Evolutionary conservation across 1,140 invertebrate genomes (phyloP).

Genomic region (Caerostris darwini): DNA sequence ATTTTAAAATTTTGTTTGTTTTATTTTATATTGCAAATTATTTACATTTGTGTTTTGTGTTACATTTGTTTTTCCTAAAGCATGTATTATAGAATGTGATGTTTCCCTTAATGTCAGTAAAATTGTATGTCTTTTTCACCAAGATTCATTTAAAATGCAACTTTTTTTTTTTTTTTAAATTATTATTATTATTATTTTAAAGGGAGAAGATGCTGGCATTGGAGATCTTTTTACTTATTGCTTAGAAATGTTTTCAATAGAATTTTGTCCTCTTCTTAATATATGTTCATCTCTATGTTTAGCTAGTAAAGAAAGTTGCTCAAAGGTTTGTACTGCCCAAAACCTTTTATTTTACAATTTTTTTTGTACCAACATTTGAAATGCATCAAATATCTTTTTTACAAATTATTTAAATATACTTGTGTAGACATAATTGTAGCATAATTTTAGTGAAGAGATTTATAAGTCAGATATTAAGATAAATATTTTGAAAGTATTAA

Average conservation of each 20-base stretch:
- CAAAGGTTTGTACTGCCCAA: slow-evolving; percentile 38
- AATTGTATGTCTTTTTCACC: no score
- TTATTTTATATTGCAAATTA: no score
- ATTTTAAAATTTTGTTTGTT: no score
- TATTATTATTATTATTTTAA: background rate
- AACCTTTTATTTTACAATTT: background rate
- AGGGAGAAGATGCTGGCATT: slow-evolving; percentile 61
- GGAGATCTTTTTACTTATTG: slow-evolving; percentile 60
- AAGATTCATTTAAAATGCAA: background rate
- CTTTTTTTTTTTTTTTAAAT: background rate
- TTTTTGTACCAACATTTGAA: background rate
- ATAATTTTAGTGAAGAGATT: no score
- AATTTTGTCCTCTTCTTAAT: slow-evolving; percentile 68
- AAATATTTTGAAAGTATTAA: no score
- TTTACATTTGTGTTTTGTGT: no score
- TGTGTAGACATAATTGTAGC: no score
- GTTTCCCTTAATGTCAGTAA: no score
- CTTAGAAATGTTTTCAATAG: slow-evolving; percentile 68
- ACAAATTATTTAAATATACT: no score
- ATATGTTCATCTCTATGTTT: slow-evolving; percentile 48
- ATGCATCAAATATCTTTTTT: background rate
- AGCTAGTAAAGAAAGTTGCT: slow-evolving; percentile 68
- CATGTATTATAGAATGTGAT: no score
- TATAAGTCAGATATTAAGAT: no score
- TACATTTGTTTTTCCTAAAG: no score